Conservation (phyloP, 2,113 vertebrate genomes). For the Asarcornis scutulata region DNA sequence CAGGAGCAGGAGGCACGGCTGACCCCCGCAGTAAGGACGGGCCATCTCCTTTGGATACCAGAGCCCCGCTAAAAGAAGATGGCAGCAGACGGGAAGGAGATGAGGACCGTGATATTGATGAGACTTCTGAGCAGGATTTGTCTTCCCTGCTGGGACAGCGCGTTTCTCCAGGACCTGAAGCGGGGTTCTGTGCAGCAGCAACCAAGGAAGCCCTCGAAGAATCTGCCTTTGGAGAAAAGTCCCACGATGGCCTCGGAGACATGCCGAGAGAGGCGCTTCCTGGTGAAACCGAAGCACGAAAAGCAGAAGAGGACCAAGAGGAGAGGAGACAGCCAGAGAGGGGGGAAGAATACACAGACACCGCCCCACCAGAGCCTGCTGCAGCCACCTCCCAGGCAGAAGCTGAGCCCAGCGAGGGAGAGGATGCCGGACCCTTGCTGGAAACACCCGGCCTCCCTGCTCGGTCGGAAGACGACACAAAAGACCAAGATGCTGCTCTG, state of each 20-base stretch:
- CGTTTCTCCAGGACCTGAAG: background rate
- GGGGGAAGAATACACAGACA: background rate
- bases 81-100: background rate
- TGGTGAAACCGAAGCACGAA: background rate
- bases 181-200: background rate
- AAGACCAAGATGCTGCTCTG: background rate
- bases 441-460: background rate
- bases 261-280: background rate
- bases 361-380: background rate
- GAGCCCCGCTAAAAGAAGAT: background rate
- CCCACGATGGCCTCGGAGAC: conserved; percentile 2
- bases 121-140: conserved; percentile 34
- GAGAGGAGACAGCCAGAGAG: background rate
- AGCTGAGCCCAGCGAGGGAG: conserved; percentile 30
- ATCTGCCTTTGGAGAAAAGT: background rate
- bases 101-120: conserved; percentile 67
- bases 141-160: background rate
- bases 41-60: background rate
- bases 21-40: background rate
- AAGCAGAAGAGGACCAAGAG: background rate
- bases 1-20: background rate
- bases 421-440: background rate
- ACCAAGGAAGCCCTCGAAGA: background rate
- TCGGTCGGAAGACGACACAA: background rate
- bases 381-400: conserved; percentile 45